Evolutionary conservation across 1,140 invertebrate species (phyloP).

Genomic region (Bombyx mandarina): DNA sequence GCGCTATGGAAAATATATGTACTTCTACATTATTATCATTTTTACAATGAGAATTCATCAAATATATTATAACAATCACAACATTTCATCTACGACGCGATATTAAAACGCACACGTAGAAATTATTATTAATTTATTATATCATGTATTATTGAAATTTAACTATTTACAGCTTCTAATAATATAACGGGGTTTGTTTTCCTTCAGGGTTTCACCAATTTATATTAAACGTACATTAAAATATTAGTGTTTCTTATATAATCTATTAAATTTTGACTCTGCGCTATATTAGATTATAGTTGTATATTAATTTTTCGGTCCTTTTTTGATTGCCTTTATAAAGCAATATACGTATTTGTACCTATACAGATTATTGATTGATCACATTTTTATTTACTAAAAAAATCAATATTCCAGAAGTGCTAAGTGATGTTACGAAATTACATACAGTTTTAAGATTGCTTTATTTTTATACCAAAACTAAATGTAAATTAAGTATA

Average conservation of each 20-base stretch:
- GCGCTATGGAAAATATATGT: slow-evolving; percentile 66
- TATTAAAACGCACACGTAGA: slow-evolving; percentile 36
- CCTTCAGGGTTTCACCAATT: slow-evolving; percentile 37
- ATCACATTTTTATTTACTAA: too few relatives aligned
- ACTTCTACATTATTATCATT: slow-evolving; percentile 61
- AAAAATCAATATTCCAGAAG: too few relatives aligned
- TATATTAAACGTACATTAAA: background rate
- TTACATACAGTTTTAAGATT: too few relatives aligned
- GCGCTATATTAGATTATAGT: background rate
- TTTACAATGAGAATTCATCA: slow-evolving; percentile 65
- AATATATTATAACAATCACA: slow-evolving; percentile 65
- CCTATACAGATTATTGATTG: too few relatives aligned
- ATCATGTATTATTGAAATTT: slow-evolving; percentile 34
- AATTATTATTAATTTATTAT: slow-evolving; percentile 19
- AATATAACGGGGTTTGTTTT: slow-evolving; percentile 51
- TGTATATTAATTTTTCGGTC: background rate
- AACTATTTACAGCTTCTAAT: slow-evolving; percentile 46
- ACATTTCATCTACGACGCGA: slow-evolving; percentile 55
- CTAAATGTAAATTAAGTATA: too few relatives aligned
- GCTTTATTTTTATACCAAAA: too few relatives aligned
- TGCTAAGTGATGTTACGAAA: too few relatives aligned
- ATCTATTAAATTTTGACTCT: background rate
- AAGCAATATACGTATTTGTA: too few relatives aligned
- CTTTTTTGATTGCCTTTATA: too few relatives aligned
- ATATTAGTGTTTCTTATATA: background rate